Evolutionary conservation across 2,113 vertebrate genomes (phyloP), one percentile per base, ranked within the genome.

Genomic region (Cavia porcellus): DNA sequence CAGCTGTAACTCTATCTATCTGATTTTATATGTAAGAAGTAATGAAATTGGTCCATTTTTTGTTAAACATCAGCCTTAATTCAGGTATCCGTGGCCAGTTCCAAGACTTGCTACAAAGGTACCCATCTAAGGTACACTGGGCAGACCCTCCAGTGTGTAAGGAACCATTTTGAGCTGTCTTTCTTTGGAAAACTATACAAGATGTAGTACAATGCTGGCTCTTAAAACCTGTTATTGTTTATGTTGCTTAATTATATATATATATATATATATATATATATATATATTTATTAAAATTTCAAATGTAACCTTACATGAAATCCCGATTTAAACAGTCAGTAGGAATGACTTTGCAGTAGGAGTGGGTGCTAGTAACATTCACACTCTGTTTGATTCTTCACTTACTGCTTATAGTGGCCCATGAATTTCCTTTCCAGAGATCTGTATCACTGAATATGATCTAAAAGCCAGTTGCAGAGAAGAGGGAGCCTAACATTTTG

Each of bases 221-320:
- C 7, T 68, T 50, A 74, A 94, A 92, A 50, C 1, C 7, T 95
- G 0, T 55, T 86, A 2, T 72, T 86, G 10, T 66, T 90, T 82
- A 6, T 80, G 11, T 45, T 52, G 19, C 66, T 93, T 79, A 80
- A 2, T 96, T 88, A 42, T 11, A n/a, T n/a, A n/a, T n/a, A n/a
- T n/a, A n/a, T n/a, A n/a, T n/a, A n/a, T 89, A 28, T 1, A 57
- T 22, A 19, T 35, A n/a, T 74, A 42, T 74, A 45, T 75, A 3
- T 75, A 45, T 85, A 10, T 24, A 19, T 15, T 32, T 62, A 66
- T 42, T 42, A 10, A 42, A 84, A 7, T 64, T 82, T 79, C 24
- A 87, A 70, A 81, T 47, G 6, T 59, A 72, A 88, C 92, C 24
- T 87, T 95, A 86, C 12, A 75, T 74, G 24, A 85, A 74, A 85